A percentile compares a stretch with the other conserved stretches of the same genome.
phyloP scores from a whole-genome alignment of 2,888 invertebrate species.

The Callyntrura sp. region DNA sequence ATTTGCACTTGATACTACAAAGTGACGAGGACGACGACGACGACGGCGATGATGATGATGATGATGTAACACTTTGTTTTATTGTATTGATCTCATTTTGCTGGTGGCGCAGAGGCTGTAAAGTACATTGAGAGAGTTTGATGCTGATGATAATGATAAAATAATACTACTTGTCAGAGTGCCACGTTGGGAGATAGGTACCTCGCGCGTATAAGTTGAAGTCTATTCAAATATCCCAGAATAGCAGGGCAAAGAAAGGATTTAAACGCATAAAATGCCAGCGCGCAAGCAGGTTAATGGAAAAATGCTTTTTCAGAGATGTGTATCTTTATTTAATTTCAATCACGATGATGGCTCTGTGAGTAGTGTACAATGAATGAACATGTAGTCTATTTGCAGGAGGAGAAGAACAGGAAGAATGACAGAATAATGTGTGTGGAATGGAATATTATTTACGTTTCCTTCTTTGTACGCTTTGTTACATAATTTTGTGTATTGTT shows the following conservation, averaged over 20 bases:
- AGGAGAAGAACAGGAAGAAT: constrained; percentile 30
- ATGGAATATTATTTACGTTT: not conserved
- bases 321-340: constrained; percentile 67
- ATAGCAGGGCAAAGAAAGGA: constrained; percentile 25
- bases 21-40: constrained; percentile 59
- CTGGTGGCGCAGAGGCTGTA: not conserved
- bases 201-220: too few relatives aligned
- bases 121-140: not conserved
- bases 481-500: not conserved
- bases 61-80: constrained; percentile 71
- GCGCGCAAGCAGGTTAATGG: constrained; percentile 65
- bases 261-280: constrained; percentile 47
- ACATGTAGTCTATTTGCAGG: not conserved
- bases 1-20: constrained; percentile 63
- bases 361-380: constrained; percentile 15
- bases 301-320: constrained; percentile 61
- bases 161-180: not conserved
- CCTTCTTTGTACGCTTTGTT: not conserved
- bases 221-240: too few relatives aligned
- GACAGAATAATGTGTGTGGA: not conserved
- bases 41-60: constrained; percentile 66
- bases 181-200: constrained; percentile 6
- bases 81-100: constrained; percentile 16
- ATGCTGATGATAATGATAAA: constrained; percentile 27
- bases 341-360: constrained; percentile 56